Base-by-base conservation (phyloP, 2,797 vertebrate species). In the Argya squamiceps region DNA sequence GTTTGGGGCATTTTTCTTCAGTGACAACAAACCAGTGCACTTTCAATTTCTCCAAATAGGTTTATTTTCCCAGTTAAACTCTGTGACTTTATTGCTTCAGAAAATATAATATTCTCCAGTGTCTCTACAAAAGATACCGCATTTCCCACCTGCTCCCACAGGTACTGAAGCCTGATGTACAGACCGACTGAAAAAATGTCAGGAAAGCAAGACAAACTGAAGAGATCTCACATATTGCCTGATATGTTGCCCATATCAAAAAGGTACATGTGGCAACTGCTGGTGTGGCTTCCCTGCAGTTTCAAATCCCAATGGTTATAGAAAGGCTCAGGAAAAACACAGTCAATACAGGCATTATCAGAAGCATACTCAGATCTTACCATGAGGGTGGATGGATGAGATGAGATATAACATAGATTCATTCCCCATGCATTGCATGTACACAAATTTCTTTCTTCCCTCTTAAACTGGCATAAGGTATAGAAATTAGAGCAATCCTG, bases 41-140 rank as follows among this genome's bases (percentile, higher is more conserved):
- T 86, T 93, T 58, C 84, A 89, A 68, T 91, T 85, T 84, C 82
- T 89, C 82, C 79, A 81, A 88, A 91, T 5, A 73, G 36, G 20
- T 79, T 93, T 95, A 62, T 93, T 91, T 94, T 46, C 73, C 58
- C 32, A 10, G 64, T 65, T 70, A 77, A 85, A 81, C 84, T 89
- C 41, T 59, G 53, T 78, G 43, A 60, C 49, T 92, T 94, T 89
- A 91, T 85, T 92, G 69, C 62, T 89, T 85, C 69, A 68, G 79
- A 80, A 77, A 87, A 83, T 19, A 24, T 50, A 49, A 71, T 78
- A 71, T 64, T 71, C 64, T 89, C 68, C 17, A n/a, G 43, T 24
- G 65, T 43, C 56, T 85, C 21, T 16, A 37, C 39, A 58, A 2
- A 12, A 85, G 64, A 56, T 36, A 49, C 11, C 1, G 0, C 21